Percentiles rank a stretch among this genome's conserved stretches.
Conservation (phyloP, 2,113 vertebrate genomes). For the Boulengeromyrus knoepffleri region DNA sequence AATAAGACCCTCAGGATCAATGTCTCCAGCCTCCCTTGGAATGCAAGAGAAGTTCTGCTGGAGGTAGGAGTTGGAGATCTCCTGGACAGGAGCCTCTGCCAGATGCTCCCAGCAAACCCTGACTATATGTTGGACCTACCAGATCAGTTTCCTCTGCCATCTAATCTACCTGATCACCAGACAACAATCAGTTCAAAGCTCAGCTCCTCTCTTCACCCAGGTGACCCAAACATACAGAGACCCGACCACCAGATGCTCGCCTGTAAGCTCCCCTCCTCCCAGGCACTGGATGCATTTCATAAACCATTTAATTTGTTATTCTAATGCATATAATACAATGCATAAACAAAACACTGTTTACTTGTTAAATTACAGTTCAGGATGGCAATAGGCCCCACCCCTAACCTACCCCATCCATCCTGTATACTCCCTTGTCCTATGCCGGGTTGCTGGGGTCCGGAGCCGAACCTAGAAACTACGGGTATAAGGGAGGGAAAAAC, state of each 20-base stretch:
- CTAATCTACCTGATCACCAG: not conserved
- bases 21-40: not conserved
- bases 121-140: not conserved
- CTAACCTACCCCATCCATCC: not conserved
- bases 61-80: not conserved
- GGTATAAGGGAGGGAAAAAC: not conserved
- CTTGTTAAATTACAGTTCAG: not conserved
- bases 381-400: not conserved
- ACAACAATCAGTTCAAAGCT: not conserved
- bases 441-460: not conserved
- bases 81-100: not conserved
- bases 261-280: not conserved
- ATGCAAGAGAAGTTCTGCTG: not conserved
- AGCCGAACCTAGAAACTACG: not conserved
- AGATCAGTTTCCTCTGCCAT: not conserved
- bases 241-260: not conserved
- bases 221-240: not conserved
- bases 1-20: not conserved
- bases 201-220: not conserved
- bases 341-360: not conserved
- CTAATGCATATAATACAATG: conserved; percentile 19
- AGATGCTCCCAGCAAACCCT: not conserved
- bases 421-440: not conserved
- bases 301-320: not conserved
- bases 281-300: not conserved